Percentiles rank a stretch among this genome's conserved stretches.
These are phyloP conservation scores for Rotaria sp. DNA, from an alignment of 2,888 invertebrate genomes.

Conservation along the genomic window DNA sequence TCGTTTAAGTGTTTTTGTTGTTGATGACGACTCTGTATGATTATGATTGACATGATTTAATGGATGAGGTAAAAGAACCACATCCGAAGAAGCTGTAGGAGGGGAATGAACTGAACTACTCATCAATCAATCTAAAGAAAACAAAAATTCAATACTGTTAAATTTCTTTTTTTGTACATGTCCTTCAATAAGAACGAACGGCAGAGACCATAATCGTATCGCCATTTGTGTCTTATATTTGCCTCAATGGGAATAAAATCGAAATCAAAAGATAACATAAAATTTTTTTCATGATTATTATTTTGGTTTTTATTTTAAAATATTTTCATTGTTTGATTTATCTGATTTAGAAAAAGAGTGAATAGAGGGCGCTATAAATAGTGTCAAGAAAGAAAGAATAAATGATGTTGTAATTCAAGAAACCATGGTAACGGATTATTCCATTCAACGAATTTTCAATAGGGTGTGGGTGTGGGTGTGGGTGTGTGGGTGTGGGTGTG, in stretches of 20 bases:
- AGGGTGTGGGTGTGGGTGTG: no score
- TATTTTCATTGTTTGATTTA: no score
- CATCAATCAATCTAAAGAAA: background rate
- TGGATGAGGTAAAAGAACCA: background rate
- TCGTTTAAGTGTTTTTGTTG: background rate
- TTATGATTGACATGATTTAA: constrained; percentile 26
- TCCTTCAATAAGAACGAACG: background rate
- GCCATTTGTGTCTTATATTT: background rate
- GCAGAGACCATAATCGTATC: background rate
- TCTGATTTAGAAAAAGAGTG: no score
- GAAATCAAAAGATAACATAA: no score
- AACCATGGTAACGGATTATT: no score
- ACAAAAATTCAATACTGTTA: background rate
- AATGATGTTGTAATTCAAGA: no score
- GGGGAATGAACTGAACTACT: constrained; percentile 3
- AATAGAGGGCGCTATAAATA: no score
- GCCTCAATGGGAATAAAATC: background rate
- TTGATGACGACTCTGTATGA: background rate
- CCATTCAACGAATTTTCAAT: no score
- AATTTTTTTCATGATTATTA: no score
- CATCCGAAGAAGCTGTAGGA: background rate
- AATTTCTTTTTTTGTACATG: background rate
- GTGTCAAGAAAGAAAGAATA: no score
- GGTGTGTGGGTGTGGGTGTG: no score
- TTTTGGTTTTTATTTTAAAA: no score